Evolutionary conservation across 2,888 invertebrate genomes (phyloP).

Genomic region (Scaptodrosophila latifasciaeformis): DNA sequence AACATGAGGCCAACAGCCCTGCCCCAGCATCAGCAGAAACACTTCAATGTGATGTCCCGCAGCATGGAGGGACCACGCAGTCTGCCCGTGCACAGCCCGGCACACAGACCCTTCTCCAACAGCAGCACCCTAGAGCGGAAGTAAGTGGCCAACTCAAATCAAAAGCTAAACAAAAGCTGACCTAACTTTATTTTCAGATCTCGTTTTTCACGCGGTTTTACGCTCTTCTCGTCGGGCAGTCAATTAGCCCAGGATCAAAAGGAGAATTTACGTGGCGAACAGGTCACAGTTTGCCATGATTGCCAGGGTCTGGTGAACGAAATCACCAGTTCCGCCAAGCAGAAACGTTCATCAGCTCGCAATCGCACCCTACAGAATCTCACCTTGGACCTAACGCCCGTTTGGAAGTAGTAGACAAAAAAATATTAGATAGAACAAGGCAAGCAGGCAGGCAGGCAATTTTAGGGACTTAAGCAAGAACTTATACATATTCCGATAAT

Average conservation of each 20-base stretch:
- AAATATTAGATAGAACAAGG: conserved; percentile 11
- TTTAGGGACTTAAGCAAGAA: conserved; percentile 15
- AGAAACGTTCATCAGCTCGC: conserved; percentile 86
- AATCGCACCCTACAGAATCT: conserved; percentile 88
- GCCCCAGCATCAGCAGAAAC: conserved; percentile 54
- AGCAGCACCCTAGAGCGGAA: conserved; percentile 78
- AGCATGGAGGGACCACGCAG: conserved; percentile 79
- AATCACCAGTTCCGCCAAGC: conserved; percentile 89
- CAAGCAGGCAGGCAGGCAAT: conserved; percentile 1
- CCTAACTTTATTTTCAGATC: conserved; percentile 74
- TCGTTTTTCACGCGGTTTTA: conserved; percentile 79
- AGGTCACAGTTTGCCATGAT: conserved; percentile 94
- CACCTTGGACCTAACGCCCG: conserved; percentile 88
- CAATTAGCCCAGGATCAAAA: conserved; percentile 75
- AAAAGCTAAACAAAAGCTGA: background rate
- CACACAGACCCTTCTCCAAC: conserved; percentile 73
- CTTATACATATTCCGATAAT: conserved; percentile 43
- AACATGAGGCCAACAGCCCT: conserved; percentile 52
- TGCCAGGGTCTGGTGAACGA: conserved; percentile 95
- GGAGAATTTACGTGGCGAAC: conserved; percentile 83
- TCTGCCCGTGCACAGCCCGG: conserved; percentile 76
- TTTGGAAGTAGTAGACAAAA: conserved; percentile 78
- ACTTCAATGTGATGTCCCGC: conserved; percentile 77
- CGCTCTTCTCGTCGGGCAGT: conserved; percentile 77
- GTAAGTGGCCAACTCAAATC: conserved; percentile 64